A percentile compares a stretch with the other conserved stretches of the same genome.
These are phyloP conservation scores for Idaea aversata DNA, from an alignment of 2,888 invertebrate species.

Conservation along the genomic window DNA sequence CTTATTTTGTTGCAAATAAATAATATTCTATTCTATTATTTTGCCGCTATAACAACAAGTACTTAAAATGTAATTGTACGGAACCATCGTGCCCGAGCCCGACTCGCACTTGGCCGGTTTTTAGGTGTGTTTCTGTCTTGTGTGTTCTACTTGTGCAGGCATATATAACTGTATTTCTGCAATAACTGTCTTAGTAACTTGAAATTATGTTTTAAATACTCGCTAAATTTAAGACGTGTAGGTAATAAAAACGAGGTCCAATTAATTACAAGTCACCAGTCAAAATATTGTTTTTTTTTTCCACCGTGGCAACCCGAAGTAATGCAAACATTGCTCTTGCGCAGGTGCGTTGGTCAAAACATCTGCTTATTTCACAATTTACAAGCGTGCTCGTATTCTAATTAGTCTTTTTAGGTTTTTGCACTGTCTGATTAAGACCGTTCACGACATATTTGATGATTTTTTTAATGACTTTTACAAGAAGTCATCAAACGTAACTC, in stretches of 20 bases:
- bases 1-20: too few relatives aligned
- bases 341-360: conserved; percentile 67
- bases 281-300: conserved; percentile 18
- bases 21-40: too few relatives aligned
- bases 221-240: neutral
- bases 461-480: neutral
- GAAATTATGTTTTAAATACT: neutral
- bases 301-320: conserved; percentile 38
- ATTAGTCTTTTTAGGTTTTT: conserved; percentile 34
- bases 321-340: conserved; percentile 41
- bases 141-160: conserved; percentile 29
- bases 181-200: neutral
- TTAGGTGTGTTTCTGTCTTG: conserved; percentile 36
- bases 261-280: neutral
- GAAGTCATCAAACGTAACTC: too few relatives aligned
- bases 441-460: neutral
- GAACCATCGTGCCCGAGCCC: too few relatives aligned
- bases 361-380: conserved; percentile 74
- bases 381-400: conserved; percentile 60
- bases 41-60: too few relatives aligned
- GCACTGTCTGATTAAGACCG: conserved; percentile 38
- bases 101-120: too few relatives aligned
- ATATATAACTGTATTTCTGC: conserved; percentile 9
- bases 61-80: too few relatives aligned
- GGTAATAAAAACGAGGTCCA: neutral